These are phyloP conservation scores for Myxocyprinus asiaticus DNA, from an alignment of 2,113 vertebrate genomes.

Conservation along the genomic window DNA sequence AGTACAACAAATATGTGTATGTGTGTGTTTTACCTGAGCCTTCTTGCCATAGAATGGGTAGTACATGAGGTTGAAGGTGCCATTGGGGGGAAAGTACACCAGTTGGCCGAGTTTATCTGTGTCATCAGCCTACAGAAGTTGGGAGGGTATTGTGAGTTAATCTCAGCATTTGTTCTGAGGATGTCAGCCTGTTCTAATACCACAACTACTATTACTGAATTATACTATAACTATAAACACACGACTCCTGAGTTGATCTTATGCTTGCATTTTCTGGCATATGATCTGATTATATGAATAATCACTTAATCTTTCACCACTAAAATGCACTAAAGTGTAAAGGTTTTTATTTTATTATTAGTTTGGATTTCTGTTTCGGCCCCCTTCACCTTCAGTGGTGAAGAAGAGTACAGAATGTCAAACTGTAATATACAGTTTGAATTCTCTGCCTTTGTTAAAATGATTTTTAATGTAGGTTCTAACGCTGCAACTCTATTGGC, in stretches of 20 bases:
- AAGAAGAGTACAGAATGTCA: background rate
- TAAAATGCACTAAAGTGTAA: background rate
- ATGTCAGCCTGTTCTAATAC: background rate
- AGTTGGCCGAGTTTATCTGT: slow-evolving; percentile 75
- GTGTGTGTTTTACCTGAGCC: slow-evolving; percentile 78
- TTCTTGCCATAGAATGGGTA: slow-evolving; percentile 93
- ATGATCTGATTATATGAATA: background rate
- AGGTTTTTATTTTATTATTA: background rate
- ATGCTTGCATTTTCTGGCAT: slow-evolving; percentile 4
- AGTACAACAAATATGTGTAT: too few relatives aligned
- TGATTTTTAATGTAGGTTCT: background rate
- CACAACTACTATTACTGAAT: background rate
- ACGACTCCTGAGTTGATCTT: background rate
- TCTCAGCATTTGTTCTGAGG: background rate
- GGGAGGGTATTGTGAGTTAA: background rate
- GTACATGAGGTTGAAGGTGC: slow-evolving; percentile 89
- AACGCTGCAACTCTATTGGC: slow-evolving; percentile 25
- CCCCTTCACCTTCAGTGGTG: too few relatives aligned
- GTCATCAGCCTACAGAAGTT: slow-evolving; percentile 74
- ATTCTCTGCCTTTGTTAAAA: background rate
- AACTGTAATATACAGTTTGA: background rate
- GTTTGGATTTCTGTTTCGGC: too few relatives aligned
- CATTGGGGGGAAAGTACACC: slow-evolving; percentile 81
- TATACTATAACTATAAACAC: too few relatives aligned
- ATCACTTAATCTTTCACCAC: background rate